Base-by-base conservation (phyloP, 2,888 invertebrate species). In the Macaria liturata region DNA sequence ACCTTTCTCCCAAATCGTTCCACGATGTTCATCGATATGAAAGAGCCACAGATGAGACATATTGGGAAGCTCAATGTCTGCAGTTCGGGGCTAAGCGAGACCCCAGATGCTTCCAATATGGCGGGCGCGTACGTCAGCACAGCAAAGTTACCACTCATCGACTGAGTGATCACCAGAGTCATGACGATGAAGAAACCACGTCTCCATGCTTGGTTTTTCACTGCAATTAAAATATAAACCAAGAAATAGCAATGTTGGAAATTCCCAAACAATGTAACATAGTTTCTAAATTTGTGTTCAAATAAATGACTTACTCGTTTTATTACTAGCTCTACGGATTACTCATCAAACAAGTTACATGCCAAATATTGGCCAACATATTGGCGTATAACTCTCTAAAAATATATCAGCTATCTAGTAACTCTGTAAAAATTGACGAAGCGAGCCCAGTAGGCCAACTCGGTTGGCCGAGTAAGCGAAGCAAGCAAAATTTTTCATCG, bases 1-100 rank as follows among this genome's bases (percentile, higher is more conserved):
- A 88, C 88, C 84, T 82, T 86, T 61, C 86, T 78, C 4, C 83
- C 84, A 43, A 81, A 73, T 55, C 70, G 82, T 52, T 88, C 88
- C n/a, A 88, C 77, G 46, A 75, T 76, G 32, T 69, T 64, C 69
- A 84, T 80, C 34, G 82, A 77, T 4, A 81, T 55, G 7, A 84
- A 57, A 0, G 83, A 81, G 0, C 81, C 80, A 3, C 83, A 34
- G 32, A 86, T 80, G 81, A 85, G 78, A 9, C 86, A 75, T 4
- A 72, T 65, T 3, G 88, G 86, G 44, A 88, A 78, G 50, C 78
- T 80, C 42, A 86, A 61, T 0, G 80, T 70, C 66, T 82, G 83
- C 42, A 85, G 67, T 34, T 86, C 84, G 8, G 84, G 83, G 46
- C 74, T 77, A 57, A 81, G 66, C 1, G 78, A 77, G 42, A 83